A percentile compares a stretch with the other conserved stretches of the same genome.
phyloP scores from a whole-genome alignment of 1,140 invertebrate genomes.

The Coptotermes formosanus region DNA sequence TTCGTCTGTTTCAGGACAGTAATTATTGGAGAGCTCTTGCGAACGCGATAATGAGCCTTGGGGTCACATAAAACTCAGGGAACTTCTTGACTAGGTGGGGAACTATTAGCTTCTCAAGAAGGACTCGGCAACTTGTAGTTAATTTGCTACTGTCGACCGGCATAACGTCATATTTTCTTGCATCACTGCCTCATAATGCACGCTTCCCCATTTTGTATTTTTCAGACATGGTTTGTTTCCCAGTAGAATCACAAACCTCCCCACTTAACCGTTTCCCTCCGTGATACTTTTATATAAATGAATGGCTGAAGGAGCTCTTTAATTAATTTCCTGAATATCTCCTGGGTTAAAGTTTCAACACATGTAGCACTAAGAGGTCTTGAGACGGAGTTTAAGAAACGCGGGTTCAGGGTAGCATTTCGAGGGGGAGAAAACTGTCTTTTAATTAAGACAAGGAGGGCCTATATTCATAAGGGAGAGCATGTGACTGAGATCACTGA shows the following conservation, averaged over 20 bases:
- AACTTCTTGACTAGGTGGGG: too few relatives aligned
- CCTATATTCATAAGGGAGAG: background rate
- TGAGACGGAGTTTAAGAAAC: background rate
- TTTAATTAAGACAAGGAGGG: constrained; percentile 16
- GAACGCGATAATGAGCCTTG: too few relatives aligned
- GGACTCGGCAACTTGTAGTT: too few relatives aligned
- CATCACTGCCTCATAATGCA: too few relatives aligned
- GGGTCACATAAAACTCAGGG: too few relatives aligned
- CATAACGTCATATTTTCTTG: too few relatives aligned
- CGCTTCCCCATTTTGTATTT: background rate
- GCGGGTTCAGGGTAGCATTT: background rate
- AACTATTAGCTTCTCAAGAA: too few relatives aligned
- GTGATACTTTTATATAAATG: background rate
- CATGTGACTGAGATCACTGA: background rate
- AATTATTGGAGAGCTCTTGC: too few relatives aligned
- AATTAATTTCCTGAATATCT: constrained; percentile 2
- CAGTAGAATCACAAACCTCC: background rate
- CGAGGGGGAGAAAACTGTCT: background rate
- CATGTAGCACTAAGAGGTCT: background rate
- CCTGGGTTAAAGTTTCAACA: constrained; percentile 12
- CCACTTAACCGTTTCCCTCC: background rate
- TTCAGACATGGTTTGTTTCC: background rate
- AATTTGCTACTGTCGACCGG: too few relatives aligned
- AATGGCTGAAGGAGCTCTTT: background rate
- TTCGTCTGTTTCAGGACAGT: too few relatives aligned